Evolutionary conservation across 1,140 invertebrate species (phyloP).

Genomic region (Odontomachus brunneus): DNA sequence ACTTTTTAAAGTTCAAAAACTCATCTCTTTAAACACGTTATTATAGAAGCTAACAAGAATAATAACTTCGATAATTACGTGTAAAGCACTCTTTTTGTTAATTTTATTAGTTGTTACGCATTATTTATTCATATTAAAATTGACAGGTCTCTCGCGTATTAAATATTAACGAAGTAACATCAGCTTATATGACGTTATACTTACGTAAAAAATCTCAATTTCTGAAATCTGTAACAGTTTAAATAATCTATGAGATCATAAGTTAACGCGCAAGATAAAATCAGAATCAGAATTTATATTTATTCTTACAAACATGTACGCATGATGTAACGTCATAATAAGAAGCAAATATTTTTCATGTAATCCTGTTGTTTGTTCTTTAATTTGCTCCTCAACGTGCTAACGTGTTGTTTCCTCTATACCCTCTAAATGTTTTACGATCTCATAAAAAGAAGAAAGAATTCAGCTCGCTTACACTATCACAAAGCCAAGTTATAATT

Average conservation of each 20-base stretch:
- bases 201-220: too few species aligned
- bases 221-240: background rate
- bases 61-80: background rate
- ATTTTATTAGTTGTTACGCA: background rate
- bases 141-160: background rate
- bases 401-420: background rate
- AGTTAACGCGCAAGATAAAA: background rate
- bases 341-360: background rate
- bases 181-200: too few species aligned
- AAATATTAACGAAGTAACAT: background rate
- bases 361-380: slow-evolving; percentile 14
- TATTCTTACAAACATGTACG: background rate
- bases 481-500: background rate
- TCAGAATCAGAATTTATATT: background rate
- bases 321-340: background rate
- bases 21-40: background rate
- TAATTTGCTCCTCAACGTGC: background rate
- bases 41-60: background rate
- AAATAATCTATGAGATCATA: background rate
- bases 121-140: background rate
- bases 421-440: background rate
- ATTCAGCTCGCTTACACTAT: background rate
- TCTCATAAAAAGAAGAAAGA: background rate
- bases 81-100: background rate
- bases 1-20: slow-evolving; percentile 22